Percentiles rank a stretch among this genome's conserved stretches.
Conservation (phyloP, 1,140 invertebrate genomes). For the Cotesia chilonis region DNA sequence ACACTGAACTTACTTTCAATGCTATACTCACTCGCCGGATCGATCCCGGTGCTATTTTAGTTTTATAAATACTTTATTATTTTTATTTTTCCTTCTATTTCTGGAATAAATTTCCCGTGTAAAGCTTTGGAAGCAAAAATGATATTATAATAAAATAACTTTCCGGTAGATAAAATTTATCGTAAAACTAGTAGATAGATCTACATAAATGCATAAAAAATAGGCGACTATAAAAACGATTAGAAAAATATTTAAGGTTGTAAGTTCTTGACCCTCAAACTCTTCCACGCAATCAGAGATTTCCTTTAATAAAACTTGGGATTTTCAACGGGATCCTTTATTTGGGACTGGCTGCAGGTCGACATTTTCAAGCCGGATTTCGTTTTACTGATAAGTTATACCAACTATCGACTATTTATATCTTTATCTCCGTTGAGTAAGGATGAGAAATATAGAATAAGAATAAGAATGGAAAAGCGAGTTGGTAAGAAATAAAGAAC, state of each 20-base stretch:
- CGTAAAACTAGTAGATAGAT: not conserved
- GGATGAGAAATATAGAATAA: too few relatives aligned
- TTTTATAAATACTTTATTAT: too few relatives aligned
- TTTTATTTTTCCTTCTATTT: too few relatives aligned
- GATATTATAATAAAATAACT: too few relatives aligned
- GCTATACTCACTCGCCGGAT: too few relatives aligned
- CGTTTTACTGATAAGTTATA: slow-evolving; percentile 15
- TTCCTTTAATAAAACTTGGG: not conserved
- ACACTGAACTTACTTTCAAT: too few relatives aligned
- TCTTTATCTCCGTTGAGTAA: not conserved
- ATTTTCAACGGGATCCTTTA: slow-evolving; percentile 15
- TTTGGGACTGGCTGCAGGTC: slow-evolving; percentile 6
- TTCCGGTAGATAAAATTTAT: too few relatives aligned
- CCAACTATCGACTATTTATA: slow-evolving; percentile 15
- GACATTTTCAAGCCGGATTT: slow-evolving; percentile 12
- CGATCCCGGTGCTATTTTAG: too few relatives aligned
- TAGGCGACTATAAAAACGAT: too few relatives aligned
- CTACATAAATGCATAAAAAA: not conserved
- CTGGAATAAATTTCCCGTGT: too few relatives aligned
- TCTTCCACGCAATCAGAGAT: slow-evolving; percentile 5
- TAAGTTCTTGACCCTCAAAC: not conserved
- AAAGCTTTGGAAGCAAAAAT: too few relatives aligned
- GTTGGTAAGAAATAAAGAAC: not conserved
- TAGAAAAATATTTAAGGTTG: not conserved
- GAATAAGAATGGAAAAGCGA: not conserved